These are phyloP conservation scores for Pseudocheirus occidentalis DNA, from an alignment of 2,797 vertebrate species.

Conservation along the genomic window DNA sequence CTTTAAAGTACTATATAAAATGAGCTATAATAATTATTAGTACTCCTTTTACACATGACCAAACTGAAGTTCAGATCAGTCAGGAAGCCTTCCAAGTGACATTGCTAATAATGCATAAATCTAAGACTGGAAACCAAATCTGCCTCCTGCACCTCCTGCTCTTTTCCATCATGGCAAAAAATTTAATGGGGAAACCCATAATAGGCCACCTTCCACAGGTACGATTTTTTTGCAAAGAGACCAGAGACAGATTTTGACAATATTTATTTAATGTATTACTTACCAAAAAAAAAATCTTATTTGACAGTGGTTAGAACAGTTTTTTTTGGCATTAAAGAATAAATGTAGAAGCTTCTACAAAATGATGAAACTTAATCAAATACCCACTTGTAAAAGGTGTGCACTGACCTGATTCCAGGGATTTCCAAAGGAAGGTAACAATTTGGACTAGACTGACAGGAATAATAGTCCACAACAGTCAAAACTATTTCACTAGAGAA, in stretches of 20 bases:
- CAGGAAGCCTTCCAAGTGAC: neutral
- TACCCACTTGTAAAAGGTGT: neutral
- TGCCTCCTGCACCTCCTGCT: neutral
- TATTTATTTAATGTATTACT: neutral
- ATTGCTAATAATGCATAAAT: neutral
- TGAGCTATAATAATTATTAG: neutral
- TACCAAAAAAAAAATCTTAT: no score
- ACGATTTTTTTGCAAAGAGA: neutral
- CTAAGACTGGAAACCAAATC: neutral
- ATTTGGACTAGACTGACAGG: neutral
- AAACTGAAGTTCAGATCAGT: neutral
- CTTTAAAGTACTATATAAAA: neutral
- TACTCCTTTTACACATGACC: neutral
- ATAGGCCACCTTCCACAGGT: neutral
- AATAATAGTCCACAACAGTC: neutral
- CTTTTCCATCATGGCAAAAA: neutral
- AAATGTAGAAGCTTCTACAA: neutral
- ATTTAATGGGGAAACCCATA: neutral
- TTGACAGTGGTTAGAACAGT: neutral
- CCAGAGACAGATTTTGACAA: neutral
- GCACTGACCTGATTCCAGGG: neutral
- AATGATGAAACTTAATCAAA: neutral
- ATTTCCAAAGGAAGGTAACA: neutral
- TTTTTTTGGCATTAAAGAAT: neutral
- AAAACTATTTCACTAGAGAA: neutral